A percentile compares a stretch with the other conserved stretches of the same genome.
Conservation (phyloP, 2,113 vertebrate species). For the Ophthalmolycus amberensis region DNA sequence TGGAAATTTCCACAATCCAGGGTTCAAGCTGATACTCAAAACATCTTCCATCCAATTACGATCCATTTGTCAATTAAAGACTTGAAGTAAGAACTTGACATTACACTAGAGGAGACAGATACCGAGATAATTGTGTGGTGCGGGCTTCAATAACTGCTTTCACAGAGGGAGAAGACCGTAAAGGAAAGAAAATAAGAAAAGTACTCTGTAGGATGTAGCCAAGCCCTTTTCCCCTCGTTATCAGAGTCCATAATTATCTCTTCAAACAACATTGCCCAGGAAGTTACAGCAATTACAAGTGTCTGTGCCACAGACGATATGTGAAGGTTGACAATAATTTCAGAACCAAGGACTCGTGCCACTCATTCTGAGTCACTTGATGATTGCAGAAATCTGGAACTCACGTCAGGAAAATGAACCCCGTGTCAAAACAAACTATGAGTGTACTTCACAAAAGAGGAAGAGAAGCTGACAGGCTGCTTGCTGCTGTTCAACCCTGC, state of each 20-base stretch:
- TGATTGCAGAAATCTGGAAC: constrained; percentile 5
- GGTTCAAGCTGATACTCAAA: constrained; percentile 45
- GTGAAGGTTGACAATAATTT: constrained; percentile 18
- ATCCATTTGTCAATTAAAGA: constrained; percentile 70
- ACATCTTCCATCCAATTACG: constrained; percentile 59
- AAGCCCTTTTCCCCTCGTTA: constrained; percentile 72
- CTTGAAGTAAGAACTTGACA: constrained; percentile 43
- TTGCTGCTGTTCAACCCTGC: constrained; percentile 3
- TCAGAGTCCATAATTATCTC: constrained; percentile 79
- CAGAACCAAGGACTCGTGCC: constrained; percentile 7
- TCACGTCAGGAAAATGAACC: background rate
- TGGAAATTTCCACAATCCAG: constrained; percentile 57
- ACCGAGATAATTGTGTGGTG: constrained; percentile 69
- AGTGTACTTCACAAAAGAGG: constrained; percentile 11
- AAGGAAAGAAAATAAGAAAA: constrained; percentile 19
- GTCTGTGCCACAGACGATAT: constrained; percentile 38
- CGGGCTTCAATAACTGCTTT: constrained; percentile 73
- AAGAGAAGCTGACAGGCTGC: constrained; percentile 29
- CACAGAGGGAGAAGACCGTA: constrained; percentile 22
- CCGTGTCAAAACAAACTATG: constrained; percentile 14
- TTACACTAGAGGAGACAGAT: constrained; percentile 46
- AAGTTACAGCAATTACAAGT: constrained; percentile 73
- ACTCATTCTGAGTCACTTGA: constrained; percentile 10
- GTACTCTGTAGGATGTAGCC: constrained; percentile 67
- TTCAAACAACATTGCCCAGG: constrained; percentile 74